These are phyloP conservation scores for Aelia acuminata DNA, from an alignment of 2,888 invertebrate genomes.

Conservation along the genomic window DNA sequence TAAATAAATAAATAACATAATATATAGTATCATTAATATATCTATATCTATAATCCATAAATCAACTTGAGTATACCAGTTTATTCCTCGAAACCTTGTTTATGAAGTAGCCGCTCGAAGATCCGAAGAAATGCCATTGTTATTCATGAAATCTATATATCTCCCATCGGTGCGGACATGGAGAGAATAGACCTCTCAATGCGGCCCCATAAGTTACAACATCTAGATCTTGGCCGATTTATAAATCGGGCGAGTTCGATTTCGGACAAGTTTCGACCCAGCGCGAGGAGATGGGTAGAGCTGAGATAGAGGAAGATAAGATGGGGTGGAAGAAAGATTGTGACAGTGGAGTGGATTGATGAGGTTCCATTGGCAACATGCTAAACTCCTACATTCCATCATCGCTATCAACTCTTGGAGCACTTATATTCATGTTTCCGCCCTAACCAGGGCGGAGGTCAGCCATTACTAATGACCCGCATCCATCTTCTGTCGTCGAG, in stretches of 20 bases:
- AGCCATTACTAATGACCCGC: constrained; percentile 29
- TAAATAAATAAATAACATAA: too few species aligned
- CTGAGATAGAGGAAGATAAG: constrained; percentile 30
- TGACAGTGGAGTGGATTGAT: constrained; percentile 32
- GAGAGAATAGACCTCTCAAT: not conserved
- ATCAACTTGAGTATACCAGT: not conserved
- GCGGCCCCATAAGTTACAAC: constrained; percentile 32
- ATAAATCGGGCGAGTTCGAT: constrained; percentile 15
- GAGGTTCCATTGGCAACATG: constrained; percentile 18
- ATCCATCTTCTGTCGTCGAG: constrained; percentile 39
- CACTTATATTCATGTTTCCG: constrained; percentile 16
- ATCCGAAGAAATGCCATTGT: not conserved
- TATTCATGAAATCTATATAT: constrained; percentile 45
- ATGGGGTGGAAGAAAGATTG: constrained; percentile 50
- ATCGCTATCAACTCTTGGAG: constrained; percentile 40
- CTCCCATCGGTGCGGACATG: constrained; percentile 18
- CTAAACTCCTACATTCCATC: constrained; percentile 42
- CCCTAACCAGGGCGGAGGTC: constrained; percentile 6
- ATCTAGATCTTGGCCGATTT: constrained; percentile 18
- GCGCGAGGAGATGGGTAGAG: not conserved
- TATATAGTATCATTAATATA: not conserved
- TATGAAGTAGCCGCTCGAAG: not conserved
- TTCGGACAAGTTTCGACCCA: constrained; percentile 27
- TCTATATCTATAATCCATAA: too few species aligned
- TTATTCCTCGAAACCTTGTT: not conserved